Conservation (phyloP, 2,797 vertebrate species). For the Eurystomus glaucurus region DNA sequence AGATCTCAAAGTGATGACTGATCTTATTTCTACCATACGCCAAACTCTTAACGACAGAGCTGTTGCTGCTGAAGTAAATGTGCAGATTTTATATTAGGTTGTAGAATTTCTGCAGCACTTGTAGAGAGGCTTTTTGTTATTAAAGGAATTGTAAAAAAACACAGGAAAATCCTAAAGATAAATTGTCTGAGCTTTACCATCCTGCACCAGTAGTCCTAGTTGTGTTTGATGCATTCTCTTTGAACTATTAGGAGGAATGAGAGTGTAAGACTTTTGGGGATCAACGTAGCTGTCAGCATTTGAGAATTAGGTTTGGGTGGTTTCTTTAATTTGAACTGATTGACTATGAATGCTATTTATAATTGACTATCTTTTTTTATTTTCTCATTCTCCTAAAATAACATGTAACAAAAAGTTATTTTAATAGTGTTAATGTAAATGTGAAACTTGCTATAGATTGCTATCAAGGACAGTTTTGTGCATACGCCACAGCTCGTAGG, state of each 20-base stretch:
- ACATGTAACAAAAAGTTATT: background rate
- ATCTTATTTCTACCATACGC: background rate
- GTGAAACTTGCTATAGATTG: background rate
- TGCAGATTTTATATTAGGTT: background rate
- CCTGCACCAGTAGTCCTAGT: background rate
- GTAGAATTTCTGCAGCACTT: background rate
- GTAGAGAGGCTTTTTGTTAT: background rate
- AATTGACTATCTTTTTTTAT: background rate
- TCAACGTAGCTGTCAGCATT: background rate
- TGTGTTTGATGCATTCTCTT: background rate
- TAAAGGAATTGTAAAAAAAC: background rate
- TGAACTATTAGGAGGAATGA: fast-evolving
- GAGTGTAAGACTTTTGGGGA: background rate
- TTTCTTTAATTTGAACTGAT: background rate
- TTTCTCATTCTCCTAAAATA: background rate
- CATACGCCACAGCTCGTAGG: background rate
- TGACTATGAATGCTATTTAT: background rate
- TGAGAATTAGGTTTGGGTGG: background rate
- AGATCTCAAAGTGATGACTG: background rate
- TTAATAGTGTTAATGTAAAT: background rate
- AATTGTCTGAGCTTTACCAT: background rate
- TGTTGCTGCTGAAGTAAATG: background rate
- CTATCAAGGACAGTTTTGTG: background rate
- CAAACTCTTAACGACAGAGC: background rate
- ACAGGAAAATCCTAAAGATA: background rate